A percentile compares a stretch with the other conserved stretches of the same genome.
Evolutionary conservation across 2,797 vertebrate genomes (phyloP).

Genomic region (Amphiprion clarkii): DNA sequence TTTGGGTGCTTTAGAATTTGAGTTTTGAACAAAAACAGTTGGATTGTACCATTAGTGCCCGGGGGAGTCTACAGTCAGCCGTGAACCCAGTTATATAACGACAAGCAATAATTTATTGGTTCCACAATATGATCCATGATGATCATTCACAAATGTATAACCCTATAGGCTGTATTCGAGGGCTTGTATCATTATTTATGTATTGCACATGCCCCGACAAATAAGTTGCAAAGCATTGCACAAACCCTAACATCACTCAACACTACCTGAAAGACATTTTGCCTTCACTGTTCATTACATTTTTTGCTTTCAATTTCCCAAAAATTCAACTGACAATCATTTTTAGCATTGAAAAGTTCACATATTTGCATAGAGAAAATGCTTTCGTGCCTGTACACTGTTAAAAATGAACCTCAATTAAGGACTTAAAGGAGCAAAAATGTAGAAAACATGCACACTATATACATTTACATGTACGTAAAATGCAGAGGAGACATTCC

Average conservation of each 20-base stretch:
- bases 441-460: background rate
- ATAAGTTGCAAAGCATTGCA: too few relatives aligned
- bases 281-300: background rate
- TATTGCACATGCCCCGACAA: too few relatives aligned
- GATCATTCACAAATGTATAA: too few relatives aligned
- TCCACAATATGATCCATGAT: too few relatives aligned
- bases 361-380: background rate
- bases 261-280: background rate
- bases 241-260: background rate
- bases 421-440: background rate
- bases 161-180: too few relatives aligned
- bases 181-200: too few relatives aligned
- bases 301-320: background rate
- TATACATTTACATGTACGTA: slow-evolving; percentile 9
- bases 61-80: too few relatives aligned
- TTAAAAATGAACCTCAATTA: background rate
- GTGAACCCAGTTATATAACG: too few relatives aligned
- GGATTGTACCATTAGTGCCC: too few relatives aligned
- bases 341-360: slow-evolving; percentile 1
- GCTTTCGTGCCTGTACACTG: background rate
- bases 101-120: too few relatives aligned
- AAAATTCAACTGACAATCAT: background rate
- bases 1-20: too few relatives aligned
- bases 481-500: slow-evolving; percentile 37
- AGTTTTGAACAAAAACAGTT: too few relatives aligned